Evolutionary conservation across 2,888 invertebrate genomes (phyloP).

Genomic region (Mythimna albipuncta): DNA sequence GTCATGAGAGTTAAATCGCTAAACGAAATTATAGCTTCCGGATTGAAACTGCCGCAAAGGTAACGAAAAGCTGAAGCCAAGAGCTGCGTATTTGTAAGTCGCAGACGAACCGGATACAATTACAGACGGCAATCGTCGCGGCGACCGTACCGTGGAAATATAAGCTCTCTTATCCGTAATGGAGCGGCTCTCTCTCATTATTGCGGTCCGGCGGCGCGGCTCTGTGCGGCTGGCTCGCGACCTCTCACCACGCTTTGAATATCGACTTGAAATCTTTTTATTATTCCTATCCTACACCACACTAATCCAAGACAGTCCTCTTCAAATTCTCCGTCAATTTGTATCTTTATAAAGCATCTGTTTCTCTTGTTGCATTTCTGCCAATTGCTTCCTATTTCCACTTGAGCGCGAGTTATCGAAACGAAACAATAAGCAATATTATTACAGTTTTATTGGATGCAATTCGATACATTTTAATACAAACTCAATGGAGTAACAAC

Average conservation of each 20-base stretch:
- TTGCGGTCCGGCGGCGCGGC: conserved; percentile 73
- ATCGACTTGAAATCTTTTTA: conserved; percentile 68
- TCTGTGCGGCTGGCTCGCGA: conserved; percentile 42
- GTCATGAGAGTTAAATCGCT: conserved; percentile 40
- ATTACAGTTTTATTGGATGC: conserved; percentile 61
- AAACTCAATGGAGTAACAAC: conserved; percentile 32
- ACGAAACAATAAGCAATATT: conserved; percentile 61
- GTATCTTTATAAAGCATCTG: conserved; percentile 27
- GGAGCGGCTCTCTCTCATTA: conserved; percentile 85
- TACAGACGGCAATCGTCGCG: conserved; percentile 84
- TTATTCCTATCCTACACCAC: conserved; percentile 24
- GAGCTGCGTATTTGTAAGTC: conserved; percentile 72
- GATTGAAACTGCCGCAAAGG: conserved; percentile 64
- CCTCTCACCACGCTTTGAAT: conserved; percentile 68
- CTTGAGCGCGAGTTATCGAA: conserved; percentile 53
- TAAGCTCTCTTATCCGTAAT: conserved; percentile 83
- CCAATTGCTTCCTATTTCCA: conserved; percentile 55
- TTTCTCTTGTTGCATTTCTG: conserved; percentile 45
- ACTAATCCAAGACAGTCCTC: conserved; percentile 25
- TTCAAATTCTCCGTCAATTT: conserved; percentile 27
- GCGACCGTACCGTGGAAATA: conserved; percentile 78
- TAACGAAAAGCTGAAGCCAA: conserved; percentile 56
- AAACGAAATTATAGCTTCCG: conserved; percentile 60
- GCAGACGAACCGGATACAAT: conserved; percentile 85
- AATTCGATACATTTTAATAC: conserved; percentile 56